A percentile compares a stretch with the other conserved stretches of the same genome.
Evolutionary conservation across 2,888 invertebrate genomes (phyloP).

Genomic region (Erynnis tages): DNA sequence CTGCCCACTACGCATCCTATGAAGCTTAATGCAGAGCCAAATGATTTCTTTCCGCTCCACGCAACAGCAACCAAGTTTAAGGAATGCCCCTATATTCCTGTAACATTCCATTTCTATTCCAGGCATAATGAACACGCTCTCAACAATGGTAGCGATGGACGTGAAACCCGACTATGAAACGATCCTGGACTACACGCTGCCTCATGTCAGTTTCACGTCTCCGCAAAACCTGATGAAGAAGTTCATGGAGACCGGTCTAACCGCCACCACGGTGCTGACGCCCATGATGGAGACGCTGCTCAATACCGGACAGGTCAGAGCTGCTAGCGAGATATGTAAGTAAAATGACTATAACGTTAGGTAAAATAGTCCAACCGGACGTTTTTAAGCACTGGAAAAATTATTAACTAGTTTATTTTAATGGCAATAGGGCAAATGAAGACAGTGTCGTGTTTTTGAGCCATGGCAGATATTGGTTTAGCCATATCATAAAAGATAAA

Average conservation of each 20-base stretch:
- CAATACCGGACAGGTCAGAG: constrained; percentile 61
- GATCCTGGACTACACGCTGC: constrained; percentile 77
- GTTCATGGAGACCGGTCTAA: constrained; percentile 65
- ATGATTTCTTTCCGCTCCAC: too few relatives aligned
- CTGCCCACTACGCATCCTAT: too few relatives aligned
- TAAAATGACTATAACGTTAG: too few relatives aligned
- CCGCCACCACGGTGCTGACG: constrained; percentile 57
- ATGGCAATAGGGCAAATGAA: too few relatives aligned
- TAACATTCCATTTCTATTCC: constrained; percentile 29
- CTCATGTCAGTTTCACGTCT: constrained; percentile 74
- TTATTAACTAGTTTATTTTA: too few relatives aligned
- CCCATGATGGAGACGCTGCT: constrained; percentile 74
- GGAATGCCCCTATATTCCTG: too few relatives aligned
- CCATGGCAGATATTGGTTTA: too few relatives aligned
- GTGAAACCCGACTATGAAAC: constrained; percentile 82
- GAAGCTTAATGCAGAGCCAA: too few relatives aligned
- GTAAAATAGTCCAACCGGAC: not conserved
- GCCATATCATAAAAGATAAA: too few relatives aligned
- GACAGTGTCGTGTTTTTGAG: too few relatives aligned
- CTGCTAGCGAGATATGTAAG: constrained; percentile 76
- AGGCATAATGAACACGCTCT: constrained; percentile 79
- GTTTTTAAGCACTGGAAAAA: too few relatives aligned
- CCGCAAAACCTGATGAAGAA: constrained; percentile 74
- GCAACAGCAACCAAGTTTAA: too few relatives aligned
- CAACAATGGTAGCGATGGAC: constrained; percentile 75